Evolutionary conservation across 2,797 vertebrate species (phyloP), one percentile per base, ranked within the genome.

Genomic region (Urophycis tenuis): DNA sequence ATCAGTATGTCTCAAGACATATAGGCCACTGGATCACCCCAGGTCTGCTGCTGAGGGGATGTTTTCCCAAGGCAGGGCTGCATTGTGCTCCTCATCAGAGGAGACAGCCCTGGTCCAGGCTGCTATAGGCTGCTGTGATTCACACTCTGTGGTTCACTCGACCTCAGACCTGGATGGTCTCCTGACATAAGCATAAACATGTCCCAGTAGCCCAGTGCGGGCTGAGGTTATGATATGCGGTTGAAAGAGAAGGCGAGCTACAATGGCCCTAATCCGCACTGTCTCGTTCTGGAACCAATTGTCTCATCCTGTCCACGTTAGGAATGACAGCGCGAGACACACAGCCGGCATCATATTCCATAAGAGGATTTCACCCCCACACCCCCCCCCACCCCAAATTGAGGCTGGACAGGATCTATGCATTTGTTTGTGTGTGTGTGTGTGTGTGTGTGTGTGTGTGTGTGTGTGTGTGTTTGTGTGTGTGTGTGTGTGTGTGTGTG

Each of bases 281-380:
- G 32, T 79, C 72, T 72, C 60, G 69, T 32, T 81, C 80, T 84
- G 39, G 80, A 75, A 83, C 77, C n/a, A 60, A 60, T 25, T 60
- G 53, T 60, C 22, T 60, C 53, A 7, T 25, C 53, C 53, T 60
- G 53, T 25, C 53, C 22, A 60, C 49, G 10, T 60, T 60, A 60
- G 84, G 71, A 87, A 86, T 81, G 85, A 77, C 82, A 85, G 72
- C 81, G 78, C 9, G 76, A 72, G 83, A 81, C 74, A 36, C 74
- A 49, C 72, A 2, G 15, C 3, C 0, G 39, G 77, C 71, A 15
- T 74, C 73, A 85, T 80, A 77, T 72, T 31, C 75, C 35, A n/a
- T 73, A 33, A 31, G 71, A 81, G 30, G 74, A 80, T 84, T 84
- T 82, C 81, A 88, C 77, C 80, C 76, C 39, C 19, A n/a, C 29